Base-by-base conservation (phyloP, 2,113 vertebrate genomes). In the Urocolius indicus region DNA sequence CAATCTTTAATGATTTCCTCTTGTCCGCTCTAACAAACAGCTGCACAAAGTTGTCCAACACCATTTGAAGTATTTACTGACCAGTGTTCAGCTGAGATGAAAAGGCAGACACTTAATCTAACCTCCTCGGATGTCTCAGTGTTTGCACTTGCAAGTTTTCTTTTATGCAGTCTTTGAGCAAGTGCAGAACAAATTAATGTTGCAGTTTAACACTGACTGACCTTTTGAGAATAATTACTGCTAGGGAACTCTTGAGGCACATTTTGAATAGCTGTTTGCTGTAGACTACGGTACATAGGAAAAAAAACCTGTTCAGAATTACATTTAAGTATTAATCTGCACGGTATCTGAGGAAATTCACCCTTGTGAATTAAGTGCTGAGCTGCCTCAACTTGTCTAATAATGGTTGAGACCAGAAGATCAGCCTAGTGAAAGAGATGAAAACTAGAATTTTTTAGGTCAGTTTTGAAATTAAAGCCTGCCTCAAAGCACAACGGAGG, bases 21-120 rank as follows among this genome's bases (percentile, higher is more conserved):
- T 96, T 55, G 66, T 89, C 95, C 13, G 59, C 76, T 87, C 57
- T 94, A 89, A 93, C 57, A 59, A 98, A 98, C 98, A 98, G 98
- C 98, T 99, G 98, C 95, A 59, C 65, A 43, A 74, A 94, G 91
- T 96, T 97, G 75, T 87, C 87, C 48, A 76, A 84, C 94, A 96
- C 96, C 63, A 76, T 96, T 96, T 96, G 92, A 95, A 97, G 96
- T 96, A 95, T 97, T 95, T 95, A 79, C 95, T 98, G 96, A 97
- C 97, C 78, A 81, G 43, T 38, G 77, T 97, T 98, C 96, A 95
- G 95, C 80, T 34, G 79, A 96, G 92, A 97, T 96, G 52, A 97
- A 98, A 98, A 96, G 36, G 52, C 95, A 98, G 98, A 94, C 96
- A 72, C 95, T 97, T 97, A 84, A 97, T 97, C 95, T 97, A 92